These are phyloP conservation scores for Pomatostomus ruficeps DNA, from an alignment of 2,113 vertebrate genomes.

Conservation along the genomic window DNA sequence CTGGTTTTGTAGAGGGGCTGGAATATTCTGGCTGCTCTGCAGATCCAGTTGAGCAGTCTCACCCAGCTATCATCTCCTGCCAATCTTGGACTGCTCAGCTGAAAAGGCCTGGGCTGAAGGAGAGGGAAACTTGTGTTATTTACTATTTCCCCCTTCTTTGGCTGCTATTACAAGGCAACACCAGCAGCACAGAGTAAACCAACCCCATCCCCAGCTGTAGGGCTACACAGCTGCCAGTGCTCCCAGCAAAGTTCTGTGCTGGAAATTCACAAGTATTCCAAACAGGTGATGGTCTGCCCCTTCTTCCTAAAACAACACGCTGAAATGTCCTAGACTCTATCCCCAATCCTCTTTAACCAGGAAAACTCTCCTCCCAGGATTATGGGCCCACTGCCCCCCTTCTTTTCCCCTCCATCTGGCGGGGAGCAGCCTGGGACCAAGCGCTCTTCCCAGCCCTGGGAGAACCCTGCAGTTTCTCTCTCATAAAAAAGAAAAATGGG, in stretches of 20 bases:
- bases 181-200: neutral
- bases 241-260: neutral
- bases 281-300: neutral
- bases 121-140: neutral
- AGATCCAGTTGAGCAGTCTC: neutral
- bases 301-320: neutral
- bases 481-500: conserved; percentile 65
- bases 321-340: neutral
- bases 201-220: neutral
- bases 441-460: conserved; percentile 21
- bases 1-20: neutral
- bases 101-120: neutral
- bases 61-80: neutral
- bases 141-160: neutral
- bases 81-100: neutral
- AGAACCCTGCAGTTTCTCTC: conserved; percentile 52
- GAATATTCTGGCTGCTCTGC: neutral
- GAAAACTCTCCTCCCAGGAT: conserved; percentile 27
- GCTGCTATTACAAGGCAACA: neutral
- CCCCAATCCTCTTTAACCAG: conserved; percentile 10
- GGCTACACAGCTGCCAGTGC: neutral
- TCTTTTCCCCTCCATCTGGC: conserved; percentile 46
- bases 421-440: conserved; percentile 54
- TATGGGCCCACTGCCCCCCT: conserved; percentile 18
- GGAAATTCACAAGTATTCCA: neutral